Evolutionary conservation across 1,140 invertebrate genomes (phyloP).

Genomic region (Glomeris maerens): DNA sequence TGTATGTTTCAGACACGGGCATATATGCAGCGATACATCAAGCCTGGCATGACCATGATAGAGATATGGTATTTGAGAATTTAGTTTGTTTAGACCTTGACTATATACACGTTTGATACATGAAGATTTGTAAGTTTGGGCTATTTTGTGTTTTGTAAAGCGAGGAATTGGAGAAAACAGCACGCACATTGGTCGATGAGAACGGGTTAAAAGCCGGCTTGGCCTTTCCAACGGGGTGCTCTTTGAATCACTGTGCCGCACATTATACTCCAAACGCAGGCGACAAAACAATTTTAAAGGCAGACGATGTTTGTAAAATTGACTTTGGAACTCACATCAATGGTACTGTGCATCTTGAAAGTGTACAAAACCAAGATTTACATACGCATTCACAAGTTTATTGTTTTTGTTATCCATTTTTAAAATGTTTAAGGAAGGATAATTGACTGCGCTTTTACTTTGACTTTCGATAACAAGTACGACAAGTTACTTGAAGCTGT

Average conservation of each 20-base stretch:
- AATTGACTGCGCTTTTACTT: constrained; percentile 97
- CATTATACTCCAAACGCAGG: constrained; percentile 99
- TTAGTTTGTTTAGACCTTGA: background rate
- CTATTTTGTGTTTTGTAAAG: constrained; percentile 25
- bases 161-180: constrained; percentile 85
- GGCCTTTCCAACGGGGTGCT: constrained; percentile 98
- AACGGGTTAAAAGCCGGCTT: constrained; percentile 90
- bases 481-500: constrained; percentile 92
- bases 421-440: constrained; percentile 52
- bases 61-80: constrained; percentile 62
- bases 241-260: constrained; percentile 94
- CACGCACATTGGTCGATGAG: constrained; percentile 82
- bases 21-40: constrained; percentile 79
- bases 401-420: constrained; percentile 10
- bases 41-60: constrained; percentile 98
- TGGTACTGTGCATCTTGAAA: no score
- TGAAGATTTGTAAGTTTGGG: background rate
- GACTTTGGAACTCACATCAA: constrained; percentile 99
- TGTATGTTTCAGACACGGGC: constrained; percentile 53
- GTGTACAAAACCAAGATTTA: no score
- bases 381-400: no score
- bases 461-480: constrained; percentile 93
- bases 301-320: constrained; percentile 98
- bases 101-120: constrained; percentile 2
- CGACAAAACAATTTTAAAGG: constrained; percentile 82